phyloP scores from a whole-genome alignment of 2,888 invertebrate species.

The Cheilosia pagana region DNA sequence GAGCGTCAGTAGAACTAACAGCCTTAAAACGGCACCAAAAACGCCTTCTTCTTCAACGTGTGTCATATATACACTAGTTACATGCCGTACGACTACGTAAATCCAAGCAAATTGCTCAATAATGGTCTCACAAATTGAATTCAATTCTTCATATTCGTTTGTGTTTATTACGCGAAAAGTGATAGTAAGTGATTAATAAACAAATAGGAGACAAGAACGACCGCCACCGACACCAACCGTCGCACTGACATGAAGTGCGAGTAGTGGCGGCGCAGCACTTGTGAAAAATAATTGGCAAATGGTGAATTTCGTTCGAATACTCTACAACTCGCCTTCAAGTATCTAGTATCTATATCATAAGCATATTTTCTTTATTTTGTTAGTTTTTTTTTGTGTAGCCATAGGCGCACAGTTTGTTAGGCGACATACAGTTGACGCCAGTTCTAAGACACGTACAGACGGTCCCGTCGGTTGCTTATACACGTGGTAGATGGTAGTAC shows the following conservation, averaged over 20 bases:
- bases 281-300: conserved; percentile 71
- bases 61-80: background rate
- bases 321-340: conserved; percentile 45
- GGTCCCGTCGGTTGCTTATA: conserved; percentile 21
- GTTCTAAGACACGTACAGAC: conserved; percentile 64
- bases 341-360: conserved; percentile 41
- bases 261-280: conserved; percentile 40
- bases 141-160: conserved; percentile 16
- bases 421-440: conserved; percentile 60
- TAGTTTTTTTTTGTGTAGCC: conserved; percentile 36
- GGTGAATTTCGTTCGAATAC: conserved; percentile 65
- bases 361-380: conserved; percentile 33
- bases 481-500: conserved; percentile 36
- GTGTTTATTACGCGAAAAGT: conserved; percentile 53
- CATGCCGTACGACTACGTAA: background rate
- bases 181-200: conserved; percentile 68
- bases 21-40: conserved; percentile 4
- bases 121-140: conserved; percentile 51
- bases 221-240: conserved; percentile 11
- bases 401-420: conserved; percentile 27
- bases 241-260: conserved; percentile 28
- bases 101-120: conserved; percentile 50
- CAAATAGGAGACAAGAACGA: conserved; percentile 13
- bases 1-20: background rate
- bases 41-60: conserved; percentile 17